Evolutionary conservation across 1,140 invertebrate species (phyloP), one percentile per base, ranked within the genome.

Genomic region (Steinernema khuongi): DNA sequence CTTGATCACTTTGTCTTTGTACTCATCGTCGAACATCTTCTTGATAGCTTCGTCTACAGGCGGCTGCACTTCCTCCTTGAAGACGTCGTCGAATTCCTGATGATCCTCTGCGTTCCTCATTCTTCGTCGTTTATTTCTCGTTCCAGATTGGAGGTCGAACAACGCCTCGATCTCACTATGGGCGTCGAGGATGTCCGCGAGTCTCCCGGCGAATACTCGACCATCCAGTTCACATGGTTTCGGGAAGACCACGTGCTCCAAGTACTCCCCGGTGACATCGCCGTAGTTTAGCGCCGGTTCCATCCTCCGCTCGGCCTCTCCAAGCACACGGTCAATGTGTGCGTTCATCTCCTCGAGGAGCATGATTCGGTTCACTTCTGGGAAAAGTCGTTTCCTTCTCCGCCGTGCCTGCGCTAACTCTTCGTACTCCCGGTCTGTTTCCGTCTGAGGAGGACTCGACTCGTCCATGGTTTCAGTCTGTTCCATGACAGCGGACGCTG

Each of bases 1-100:
- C 26, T 60, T 60, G 11, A 60, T 60, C 4, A 26, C 22, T 4
- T 17, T 4, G 50, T 60, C 50, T 26, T 60, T 60, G 50, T 14
- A 60, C 50, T 60, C 50, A 7, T 60, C 50, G 50, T 60, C 22
- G 50, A n/a, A 60, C 50, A 60, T 60, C 50, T 60, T 60, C 19
- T 60, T n/a, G n/a, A n/a, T n/a, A n/a, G n/a, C n/a, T n/a, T n/a
- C n/a, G n/a, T n/a, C 50, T 14, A 60, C 22, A 11, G 26, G 50
- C 50, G 7, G 4, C 4, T 60, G 7, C 11, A 60, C 7, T 14
- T 60, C 11, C 19, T 7, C 7, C 19, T 22, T n/a, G n/a, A n/a
- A n/a, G n/a, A n/a, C n/a, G n/a, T n/a, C n/a, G n/a, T n/a, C n/a
- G n/a, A n/a, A n/a, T n/a, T n/a, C n/a, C n/a, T n/a, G n/a, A n/a